Evolutionary conservation across 2,113 vertebrate species (phyloP).

Genomic region (Albula glossodonta): DNA sequence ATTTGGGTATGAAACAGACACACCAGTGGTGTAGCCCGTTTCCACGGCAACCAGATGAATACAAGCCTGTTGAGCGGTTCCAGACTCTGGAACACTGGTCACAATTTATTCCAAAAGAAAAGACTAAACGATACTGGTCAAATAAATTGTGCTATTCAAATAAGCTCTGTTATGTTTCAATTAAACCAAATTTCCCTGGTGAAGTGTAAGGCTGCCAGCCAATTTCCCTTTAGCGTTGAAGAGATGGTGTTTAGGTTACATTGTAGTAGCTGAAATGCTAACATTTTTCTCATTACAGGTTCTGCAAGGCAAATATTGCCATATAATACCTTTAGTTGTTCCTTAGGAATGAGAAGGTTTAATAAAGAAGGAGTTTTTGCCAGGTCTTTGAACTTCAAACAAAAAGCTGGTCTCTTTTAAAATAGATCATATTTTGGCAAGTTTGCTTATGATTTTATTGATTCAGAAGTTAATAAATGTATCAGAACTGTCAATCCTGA

Average conservation of each 20-base stretch:
- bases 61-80: conserved; percentile 65
- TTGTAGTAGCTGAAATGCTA: not conserved
- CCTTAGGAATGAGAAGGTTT: no score
- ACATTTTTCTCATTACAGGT: not conserved
- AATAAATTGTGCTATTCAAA: conserved; percentile 30
- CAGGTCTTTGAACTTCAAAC: no score
- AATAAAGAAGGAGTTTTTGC: no score
- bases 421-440: no score
- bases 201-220: conserved; percentile 2
- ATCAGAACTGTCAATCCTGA: not conserved
- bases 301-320: not conserved
- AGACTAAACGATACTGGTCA: conserved; percentile 38
- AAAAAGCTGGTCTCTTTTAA: no score
- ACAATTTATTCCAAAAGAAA: conserved; percentile 55
- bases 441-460: no score
- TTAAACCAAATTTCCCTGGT: conserved; percentile 36
- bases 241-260: not conserved
- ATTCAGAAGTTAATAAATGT: not conserved
- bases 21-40: conserved; percentile 80
- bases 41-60: conserved; percentile 78
- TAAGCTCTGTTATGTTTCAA: conserved; percentile 37
- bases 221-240: not conserved
- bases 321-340: not conserved
- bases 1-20: conserved; percentile 83
- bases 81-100: conserved; percentile 61